Evolutionary conservation across 2,888 invertebrate species (phyloP), one percentile per base, ranked within the genome.

Genomic region (Hydrotaea cyrtoneurina): DNA sequence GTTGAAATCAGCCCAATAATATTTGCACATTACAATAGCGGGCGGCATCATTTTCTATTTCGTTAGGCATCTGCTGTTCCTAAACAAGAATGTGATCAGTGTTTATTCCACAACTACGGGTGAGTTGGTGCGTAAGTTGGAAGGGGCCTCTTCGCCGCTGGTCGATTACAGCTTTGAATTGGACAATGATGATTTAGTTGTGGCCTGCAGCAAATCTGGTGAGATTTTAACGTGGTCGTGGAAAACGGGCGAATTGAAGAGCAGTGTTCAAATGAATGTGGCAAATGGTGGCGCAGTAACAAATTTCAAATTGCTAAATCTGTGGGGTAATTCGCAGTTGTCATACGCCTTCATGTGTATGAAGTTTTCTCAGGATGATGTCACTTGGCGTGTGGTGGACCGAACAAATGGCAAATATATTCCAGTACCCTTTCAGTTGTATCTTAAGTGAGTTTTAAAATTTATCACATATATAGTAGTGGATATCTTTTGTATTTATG

Each of bases 91-190:
- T 86, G 89, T 93, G 4, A 93, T 96, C 8, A 93, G 94, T 87
- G 94, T 95, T 0, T 96, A 94, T 88, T 95, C 94, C 87, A 93
- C 94, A 0, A 92, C 93, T 88, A 96, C 96, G 2, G 95, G 95
- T 0, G 95, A 95, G 88, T 93, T 94, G 86, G 92, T 95, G 0
- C 92, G 93, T 76, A 93, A 94, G 86, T 94, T 95, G 73, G 93
- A 93, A 83, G 94, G 94, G 26, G 93, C 94, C 21, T 91, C 90
- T 19, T 90, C 93, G 7, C 92, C 94, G n/a, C 64, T 93, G 19
- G 93, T 94, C 43, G 94, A 94, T 39, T 93, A 95, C 87, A 91
- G 93, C 75, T 88, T 93, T 66, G 93, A 93, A 83, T 89, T 93
- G 21, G 92, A 90, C 75, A 92, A 92, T 88, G 87, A 90, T 31